phyloP scores from a whole-genome alignment of 2,113 vertebrate genomes.

The Thamnophis sirtalis region DNA sequence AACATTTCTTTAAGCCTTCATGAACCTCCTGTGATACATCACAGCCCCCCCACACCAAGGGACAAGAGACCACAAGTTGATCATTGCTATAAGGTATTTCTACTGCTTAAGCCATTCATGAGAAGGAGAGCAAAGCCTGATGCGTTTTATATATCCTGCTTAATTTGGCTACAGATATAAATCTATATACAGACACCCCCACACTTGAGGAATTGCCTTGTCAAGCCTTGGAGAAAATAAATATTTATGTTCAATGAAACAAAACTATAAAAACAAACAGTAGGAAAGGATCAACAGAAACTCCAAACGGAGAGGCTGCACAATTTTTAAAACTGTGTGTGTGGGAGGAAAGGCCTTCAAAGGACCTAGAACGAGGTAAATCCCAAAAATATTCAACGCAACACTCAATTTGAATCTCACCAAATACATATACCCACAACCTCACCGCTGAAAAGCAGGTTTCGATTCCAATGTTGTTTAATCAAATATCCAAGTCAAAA shows the following conservation, averaged over 20 bases:
- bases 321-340: not conserved
- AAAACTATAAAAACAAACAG: not conserved
- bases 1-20: not conserved
- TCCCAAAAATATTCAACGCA: not conserved
- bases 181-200: not conserved
- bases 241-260: not conserved
- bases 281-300: not conserved
- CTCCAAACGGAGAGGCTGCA: not conserved
- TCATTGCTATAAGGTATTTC: not conserved
- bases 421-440: not conserved
- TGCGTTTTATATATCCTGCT: not conserved
- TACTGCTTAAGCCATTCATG: not conserved
- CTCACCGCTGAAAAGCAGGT: not conserved
- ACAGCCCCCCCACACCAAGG: fast-evolving
- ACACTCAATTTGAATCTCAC: not conserved
- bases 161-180: not conserved
- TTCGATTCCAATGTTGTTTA: not conserved
- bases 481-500: not conserved
- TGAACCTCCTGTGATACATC: not conserved
- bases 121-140: not conserved
- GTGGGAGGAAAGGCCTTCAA: not conserved
- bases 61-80: not conserved
- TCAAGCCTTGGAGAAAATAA: not conserved
- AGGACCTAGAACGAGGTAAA: not conserved
- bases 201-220: not conserved